Evolutionary conservation across 2,113 vertebrate genomes (phyloP).

Genomic region (Indicator indicator): DNA sequence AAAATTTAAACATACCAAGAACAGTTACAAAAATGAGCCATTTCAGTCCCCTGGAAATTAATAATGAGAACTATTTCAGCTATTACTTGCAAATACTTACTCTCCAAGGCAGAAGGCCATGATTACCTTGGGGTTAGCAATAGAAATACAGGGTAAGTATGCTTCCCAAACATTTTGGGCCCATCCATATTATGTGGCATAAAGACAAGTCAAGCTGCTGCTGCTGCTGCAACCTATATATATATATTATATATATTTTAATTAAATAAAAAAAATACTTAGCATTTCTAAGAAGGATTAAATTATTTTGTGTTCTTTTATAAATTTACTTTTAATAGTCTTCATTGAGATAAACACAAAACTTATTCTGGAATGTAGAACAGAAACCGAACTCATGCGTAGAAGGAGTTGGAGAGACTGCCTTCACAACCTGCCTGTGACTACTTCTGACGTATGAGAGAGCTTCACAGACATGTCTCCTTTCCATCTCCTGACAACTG

Average conservation of each 20-base stretch:
- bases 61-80: neutral
- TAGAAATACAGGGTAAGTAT: neutral
- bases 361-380: neutral
- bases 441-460: neutral
- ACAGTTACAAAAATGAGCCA: neutral
- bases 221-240: neutral
- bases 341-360: neutral
- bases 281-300: neutral
- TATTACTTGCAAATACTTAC: neutral
- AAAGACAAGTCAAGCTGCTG: neutral
- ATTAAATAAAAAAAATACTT: neutral
- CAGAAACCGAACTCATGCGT: neutral
- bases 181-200: neutral
- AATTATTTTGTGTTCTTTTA: neutral
- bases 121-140: slow-evolving; percentile 22
- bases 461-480: neutral
- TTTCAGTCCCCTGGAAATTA: slow-evolving; percentile 32
- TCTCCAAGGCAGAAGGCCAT: neutral
- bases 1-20: slow-evolving; percentile 14
- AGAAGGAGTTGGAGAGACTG: neutral
- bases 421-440: neutral
- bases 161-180: neutral
- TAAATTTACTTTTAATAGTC: neutral
- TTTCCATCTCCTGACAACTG: neutral
- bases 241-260: neutral